These are phyloP conservation scores for Hypsibius dujardini DNA, from an alignment of 1,140 invertebrate genomes.

Conservation along the genomic window DNA sequence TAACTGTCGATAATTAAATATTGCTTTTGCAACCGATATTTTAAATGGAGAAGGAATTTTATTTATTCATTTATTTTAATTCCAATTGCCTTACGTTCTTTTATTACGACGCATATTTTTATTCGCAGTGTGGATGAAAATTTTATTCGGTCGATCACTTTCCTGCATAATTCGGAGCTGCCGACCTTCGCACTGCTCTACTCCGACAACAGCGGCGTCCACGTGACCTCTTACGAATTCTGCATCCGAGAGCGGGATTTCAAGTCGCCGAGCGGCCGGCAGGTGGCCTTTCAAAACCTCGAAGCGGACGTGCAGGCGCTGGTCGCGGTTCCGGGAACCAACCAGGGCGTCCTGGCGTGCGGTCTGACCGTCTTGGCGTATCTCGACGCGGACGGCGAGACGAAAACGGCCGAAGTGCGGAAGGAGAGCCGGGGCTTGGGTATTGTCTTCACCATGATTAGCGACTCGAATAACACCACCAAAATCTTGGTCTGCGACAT, in stretches of 20 bases:
- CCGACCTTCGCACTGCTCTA: neutral
- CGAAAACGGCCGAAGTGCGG: neutral
- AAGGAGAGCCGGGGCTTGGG: neutral
- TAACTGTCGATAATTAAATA: too few relatives aligned
- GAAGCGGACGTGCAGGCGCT: constrained; percentile 4
- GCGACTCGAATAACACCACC: neutral
- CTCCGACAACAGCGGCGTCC: neutral
- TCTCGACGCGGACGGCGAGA: neutral
- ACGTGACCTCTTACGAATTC: neutral
- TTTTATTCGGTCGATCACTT: neutral
- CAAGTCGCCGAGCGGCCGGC: neutral
- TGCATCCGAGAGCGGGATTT: neutral
- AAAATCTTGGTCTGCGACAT: neutral
- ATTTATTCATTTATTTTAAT: too few relatives aligned
- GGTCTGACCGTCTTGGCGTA: neutral
- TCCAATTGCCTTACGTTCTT: too few relatives aligned
- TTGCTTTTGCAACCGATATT: too few relatives aligned
- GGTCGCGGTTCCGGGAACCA: neutral
- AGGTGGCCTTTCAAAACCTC: neutral
- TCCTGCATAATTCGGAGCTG: neutral
- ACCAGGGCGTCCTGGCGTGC: neutral
- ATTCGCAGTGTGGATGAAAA: too few relatives aligned
- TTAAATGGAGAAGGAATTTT: too few relatives aligned
- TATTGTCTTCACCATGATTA: neutral
- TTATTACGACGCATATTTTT: too few relatives aligned